Evolutionary conservation across 2,888 invertebrate genomes (phyloP).

Genomic region (Drosophila glabriapex): DNA sequence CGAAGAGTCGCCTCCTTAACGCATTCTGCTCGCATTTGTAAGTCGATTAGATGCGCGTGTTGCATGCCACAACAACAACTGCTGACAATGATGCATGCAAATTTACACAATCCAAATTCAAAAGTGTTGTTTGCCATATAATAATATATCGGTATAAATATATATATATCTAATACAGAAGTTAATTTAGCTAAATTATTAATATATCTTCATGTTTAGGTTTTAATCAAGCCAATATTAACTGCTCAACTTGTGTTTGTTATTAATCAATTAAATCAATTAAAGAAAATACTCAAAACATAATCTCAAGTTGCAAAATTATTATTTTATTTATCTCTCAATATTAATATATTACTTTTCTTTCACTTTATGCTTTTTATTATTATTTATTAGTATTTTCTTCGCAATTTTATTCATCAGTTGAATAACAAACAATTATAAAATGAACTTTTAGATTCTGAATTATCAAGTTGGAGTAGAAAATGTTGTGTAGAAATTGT

Average conservation of each 20-base stretch:
- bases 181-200: too few species aligned
- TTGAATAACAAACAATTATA: not conserved
- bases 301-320: not conserved
- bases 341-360: not conserved
- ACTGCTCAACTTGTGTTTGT: too few species aligned
- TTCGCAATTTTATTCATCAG: not conserved
- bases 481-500: not conserved
- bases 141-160: too few species aligned
- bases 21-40: constrained; percentile 44
- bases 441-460: not conserved
- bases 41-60: constrained; percentile 44
- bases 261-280: too few species aligned
- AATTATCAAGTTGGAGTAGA: not conserved
- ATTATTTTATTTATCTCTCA: not conserved
- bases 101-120: not conserved
- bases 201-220: too few species aligned
- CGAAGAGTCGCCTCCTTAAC: constrained; percentile 9
- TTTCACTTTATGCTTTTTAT: not conserved
- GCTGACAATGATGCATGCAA: constrained; percentile 1
- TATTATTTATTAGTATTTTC: not conserved
- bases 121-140: too few species aligned
- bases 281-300: not conserved
- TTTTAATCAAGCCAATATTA: too few species aligned
- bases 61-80: constrained; percentile 2
- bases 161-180: too few species aligned